Evolutionary conservation across 2,113 vertebrate species (phyloP).

Genomic region (Podilymbus podiceps): DNA sequence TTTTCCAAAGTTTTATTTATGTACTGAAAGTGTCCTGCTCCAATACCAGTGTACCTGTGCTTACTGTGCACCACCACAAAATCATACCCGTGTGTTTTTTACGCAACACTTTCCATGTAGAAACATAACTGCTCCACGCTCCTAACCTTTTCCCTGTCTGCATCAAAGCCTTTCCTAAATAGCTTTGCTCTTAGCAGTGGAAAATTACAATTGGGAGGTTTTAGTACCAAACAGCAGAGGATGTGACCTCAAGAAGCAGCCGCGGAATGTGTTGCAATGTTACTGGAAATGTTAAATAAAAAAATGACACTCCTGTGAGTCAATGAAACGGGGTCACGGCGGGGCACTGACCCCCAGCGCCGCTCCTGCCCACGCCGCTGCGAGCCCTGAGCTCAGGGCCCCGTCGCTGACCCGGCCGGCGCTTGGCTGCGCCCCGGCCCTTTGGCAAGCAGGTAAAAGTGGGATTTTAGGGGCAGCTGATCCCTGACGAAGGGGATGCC

Average conservation of each 20-base stretch:
- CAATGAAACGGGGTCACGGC: accelerated
- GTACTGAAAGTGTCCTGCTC: not conserved
- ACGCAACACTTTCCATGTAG: accelerated
- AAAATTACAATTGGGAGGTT: not conserved
- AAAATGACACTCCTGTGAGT: not conserved
- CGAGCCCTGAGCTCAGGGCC: not conserved
- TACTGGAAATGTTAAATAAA: not conserved
- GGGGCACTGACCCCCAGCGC: not conserved
- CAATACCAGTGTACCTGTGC: too few relatives aligned
- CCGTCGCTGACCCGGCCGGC: accelerated
- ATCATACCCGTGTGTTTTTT: not conserved
- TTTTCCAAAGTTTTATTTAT: not conserved
- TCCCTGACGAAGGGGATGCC: not conserved
- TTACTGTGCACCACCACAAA: accelerated
- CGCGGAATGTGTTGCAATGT: not conserved
- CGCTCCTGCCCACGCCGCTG: accelerated
- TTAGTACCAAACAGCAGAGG: not conserved
- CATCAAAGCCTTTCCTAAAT: not conserved
- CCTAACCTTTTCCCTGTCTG: not conserved
- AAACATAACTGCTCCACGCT: not conserved
- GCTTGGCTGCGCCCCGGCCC: not conserved
- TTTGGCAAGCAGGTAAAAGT: accelerated
- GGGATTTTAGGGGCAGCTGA: not conserved
- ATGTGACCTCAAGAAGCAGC: not conserved
- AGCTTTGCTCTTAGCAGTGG: not conserved